phyloP scores from a whole-genome alignment of 2,113 vertebrate species.

The Trinectes maculatus region DNA sequence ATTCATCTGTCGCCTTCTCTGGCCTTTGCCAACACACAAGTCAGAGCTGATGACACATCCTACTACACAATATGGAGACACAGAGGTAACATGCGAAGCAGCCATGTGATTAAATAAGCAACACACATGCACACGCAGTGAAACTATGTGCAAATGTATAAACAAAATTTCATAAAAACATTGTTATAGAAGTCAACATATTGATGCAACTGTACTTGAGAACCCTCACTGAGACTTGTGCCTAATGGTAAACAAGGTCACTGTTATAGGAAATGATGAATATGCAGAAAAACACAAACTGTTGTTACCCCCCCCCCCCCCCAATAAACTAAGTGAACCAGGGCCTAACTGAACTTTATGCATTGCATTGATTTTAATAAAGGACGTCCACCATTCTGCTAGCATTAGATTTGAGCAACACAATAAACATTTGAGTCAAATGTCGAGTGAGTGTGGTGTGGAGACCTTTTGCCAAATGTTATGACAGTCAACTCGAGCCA shows the following conservation, averaged over 20 bases:
- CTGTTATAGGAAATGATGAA: slow-evolving; percentile 1
- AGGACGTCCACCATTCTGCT: slow-evolving; percentile 15
- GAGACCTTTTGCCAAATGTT: slow-evolving; percentile 55
- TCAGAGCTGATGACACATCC: slow-evolving; percentile 41
- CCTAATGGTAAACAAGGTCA: neutral
- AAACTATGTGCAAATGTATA: too few relatives aligned
- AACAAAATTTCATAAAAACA: too few relatives aligned
- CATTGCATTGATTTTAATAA: too few relatives aligned
- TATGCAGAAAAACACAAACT: too few relatives aligned
- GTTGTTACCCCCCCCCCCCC: too few relatives aligned
- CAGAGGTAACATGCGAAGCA: too few relatives aligned
- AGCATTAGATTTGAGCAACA: slow-evolving; percentile 25
- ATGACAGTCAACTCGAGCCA: slow-evolving; percentile 14
- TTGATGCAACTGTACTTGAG: too few relatives aligned
- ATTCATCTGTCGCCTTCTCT: slow-evolving; percentile 14
- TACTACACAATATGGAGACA: slow-evolving; percentile 28
- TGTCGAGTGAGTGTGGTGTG: slow-evolving; percentile 14
- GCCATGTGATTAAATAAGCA: too few relatives aligned
- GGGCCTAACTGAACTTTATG: too few relatives aligned
- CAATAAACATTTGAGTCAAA: slow-evolving; percentile 18
- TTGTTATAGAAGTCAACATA: too few relatives aligned
- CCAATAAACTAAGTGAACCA: too few relatives aligned
- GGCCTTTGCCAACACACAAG: slow-evolving; percentile 29
- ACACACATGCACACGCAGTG: neutral
- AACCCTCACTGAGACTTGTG: neutral